Evolutionary conservation across 2,888 invertebrate genomes (phyloP).

Genomic region (Branchipolynoe longqiensis): DNA sequence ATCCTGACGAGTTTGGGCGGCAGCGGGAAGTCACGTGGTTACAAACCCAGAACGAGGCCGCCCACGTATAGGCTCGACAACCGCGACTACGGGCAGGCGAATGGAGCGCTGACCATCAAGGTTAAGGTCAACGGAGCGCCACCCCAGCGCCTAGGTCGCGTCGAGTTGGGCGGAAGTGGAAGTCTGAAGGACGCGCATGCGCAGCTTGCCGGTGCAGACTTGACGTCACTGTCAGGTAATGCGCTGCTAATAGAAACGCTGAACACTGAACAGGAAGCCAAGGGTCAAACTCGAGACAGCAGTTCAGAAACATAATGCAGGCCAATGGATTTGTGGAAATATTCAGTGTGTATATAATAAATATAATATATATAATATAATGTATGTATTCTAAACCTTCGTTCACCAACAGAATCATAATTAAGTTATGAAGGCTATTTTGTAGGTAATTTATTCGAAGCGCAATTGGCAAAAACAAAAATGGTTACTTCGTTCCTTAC

Average conservation of each 20-base stretch:
- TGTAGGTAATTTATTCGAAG: too few species aligned
- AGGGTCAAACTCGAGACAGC: too few species aligned
- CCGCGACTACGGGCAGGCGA: background rate
- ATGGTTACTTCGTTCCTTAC: too few species aligned
- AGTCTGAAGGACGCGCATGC: constrained; percentile 10
- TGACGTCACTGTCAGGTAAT: background rate
- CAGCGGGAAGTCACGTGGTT: background rate
- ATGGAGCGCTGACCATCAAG: background rate
- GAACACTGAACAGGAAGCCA: background rate
- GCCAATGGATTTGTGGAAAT: too few species aligned
- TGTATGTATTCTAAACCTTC: too few species aligned
- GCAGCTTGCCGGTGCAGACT: background rate
- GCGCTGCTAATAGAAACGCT: constrained; percentile 8
- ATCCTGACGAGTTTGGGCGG: too few species aligned
- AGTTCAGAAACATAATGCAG: too few species aligned
- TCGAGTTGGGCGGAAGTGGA: background rate
- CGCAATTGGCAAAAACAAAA: too few species aligned
- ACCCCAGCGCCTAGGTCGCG: background rate
- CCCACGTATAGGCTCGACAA: constrained; percentile 34
- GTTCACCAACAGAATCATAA: too few species aligned
- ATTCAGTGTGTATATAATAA: too few species aligned
- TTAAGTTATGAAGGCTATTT: too few species aligned
- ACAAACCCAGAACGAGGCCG: constrained; percentile 18
- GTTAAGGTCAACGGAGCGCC: background rate
- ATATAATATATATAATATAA: too few species aligned